Percentiles rank a stretch among this genome's conserved stretches.
Evolutionary conservation across 2,797 vertebrate genomes (phyloP).

Genomic region (Eulemur mongoz): DNA sequence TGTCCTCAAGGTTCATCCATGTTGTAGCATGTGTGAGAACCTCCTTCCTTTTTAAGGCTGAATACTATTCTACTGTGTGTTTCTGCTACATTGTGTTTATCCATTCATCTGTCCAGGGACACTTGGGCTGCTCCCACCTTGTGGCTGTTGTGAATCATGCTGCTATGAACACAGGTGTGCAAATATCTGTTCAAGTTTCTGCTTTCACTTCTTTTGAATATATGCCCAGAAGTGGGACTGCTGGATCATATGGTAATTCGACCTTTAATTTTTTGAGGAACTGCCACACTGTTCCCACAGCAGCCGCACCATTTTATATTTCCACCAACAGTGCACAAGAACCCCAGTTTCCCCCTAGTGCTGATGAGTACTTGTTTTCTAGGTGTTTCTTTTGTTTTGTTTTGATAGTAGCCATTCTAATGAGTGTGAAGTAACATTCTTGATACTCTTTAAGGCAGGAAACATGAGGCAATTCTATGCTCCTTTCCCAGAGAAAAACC

Average conservation of each 20-base stretch:
- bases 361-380: neutral
- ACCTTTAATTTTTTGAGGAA: neutral
- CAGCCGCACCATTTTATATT: neutral
- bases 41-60: neutral
- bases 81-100: neutral
- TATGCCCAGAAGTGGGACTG: neutral
- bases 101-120: neutral
- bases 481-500: neutral
- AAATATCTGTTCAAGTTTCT: neutral
- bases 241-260: neutral
- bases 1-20: neutral
- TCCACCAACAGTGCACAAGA: neutral
- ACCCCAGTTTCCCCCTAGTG: neutral
- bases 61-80: neutral
- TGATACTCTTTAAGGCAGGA: neutral
- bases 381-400: neutral
- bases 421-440: neutral
- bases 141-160: neutral
- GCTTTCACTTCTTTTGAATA: neutral
- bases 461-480: neutral
- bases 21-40: neutral
- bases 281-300: neutral
- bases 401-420: neutral
- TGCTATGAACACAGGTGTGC: neutral
- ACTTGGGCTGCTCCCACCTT: neutral